Base-by-base conservation (phyloP, 2,113 vertebrate species). In the Eolophus roseicapilla region DNA sequence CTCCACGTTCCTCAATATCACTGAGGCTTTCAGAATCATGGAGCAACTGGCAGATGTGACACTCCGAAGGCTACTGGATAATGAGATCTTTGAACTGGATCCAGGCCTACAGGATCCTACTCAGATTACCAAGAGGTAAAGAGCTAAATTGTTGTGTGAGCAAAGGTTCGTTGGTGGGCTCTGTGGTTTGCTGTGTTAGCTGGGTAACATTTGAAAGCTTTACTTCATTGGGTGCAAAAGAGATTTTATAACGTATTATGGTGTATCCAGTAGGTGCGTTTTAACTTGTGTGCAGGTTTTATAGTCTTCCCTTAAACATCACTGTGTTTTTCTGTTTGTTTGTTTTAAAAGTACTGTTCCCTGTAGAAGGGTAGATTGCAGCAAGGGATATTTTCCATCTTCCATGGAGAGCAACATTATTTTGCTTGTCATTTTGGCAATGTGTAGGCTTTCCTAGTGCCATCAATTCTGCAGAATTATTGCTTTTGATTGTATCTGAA, bases 41-140 rank as follows among this genome's bases (percentile, higher is more conserved):
- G 98, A 99, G 88, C 99, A 99, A 53, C 98, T 99, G 97, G 99
- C 99, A 13, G 99, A 99, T 88, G 98, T 99, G 35, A 98, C 99
- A 0, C 98, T 99, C 23, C 98, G 99, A 52, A 98, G 99, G 77
- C 98, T 99, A 47, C 98, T 99, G 93, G 99, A 99, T 97, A 99
- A 99, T 44, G 99, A 99, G 77, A 97, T 98, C 81, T 98, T 99
- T 93, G 99, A 99, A 82, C 97, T 99, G 95, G 99, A 99, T 96
- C 98, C 98, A 37, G 97, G 97, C 17, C 97, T 99, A 49, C 99
- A 99, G 98, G 98, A 99, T 95, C 98, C 99, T 2, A 95, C 98
- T 27, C 98, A 98, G 96, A 99, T 99, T 90, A 99, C 98, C 85
- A 99, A 99, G 96, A 98, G 99, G 99, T 99, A 94, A 96, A 93